phyloP scores from a whole-genome alignment of 2,797 vertebrate species.

The Siniperca obscura region DNA sequence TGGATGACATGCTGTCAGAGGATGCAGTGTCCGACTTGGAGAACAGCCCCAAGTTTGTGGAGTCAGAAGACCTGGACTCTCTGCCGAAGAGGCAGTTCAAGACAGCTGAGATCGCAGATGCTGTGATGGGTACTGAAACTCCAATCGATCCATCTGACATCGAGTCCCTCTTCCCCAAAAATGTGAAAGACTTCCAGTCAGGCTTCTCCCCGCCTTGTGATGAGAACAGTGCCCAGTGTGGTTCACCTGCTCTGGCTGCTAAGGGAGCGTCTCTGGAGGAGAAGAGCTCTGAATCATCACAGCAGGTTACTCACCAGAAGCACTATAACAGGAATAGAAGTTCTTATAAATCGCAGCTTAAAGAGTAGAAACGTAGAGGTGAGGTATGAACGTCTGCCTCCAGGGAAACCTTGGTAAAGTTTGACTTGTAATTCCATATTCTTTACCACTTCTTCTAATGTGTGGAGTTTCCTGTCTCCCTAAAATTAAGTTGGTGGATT shows the following conservation, averaged over 20 bases:
- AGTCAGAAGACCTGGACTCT: conserved; percentile 69
- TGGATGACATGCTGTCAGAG: conserved; percentile 62
- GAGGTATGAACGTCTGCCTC: neutral
- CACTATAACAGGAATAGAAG: neutral
- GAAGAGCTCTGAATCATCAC: conserved; percentile 46
- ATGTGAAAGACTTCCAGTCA: conserved; percentile 71
- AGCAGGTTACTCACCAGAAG: conserved; percentile 62
- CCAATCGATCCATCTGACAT: conserved; percentile 78
- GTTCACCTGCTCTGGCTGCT: conserved; percentile 14
- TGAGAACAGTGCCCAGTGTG: conserved; percentile 64
- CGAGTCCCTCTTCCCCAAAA: conserved; percentile 87
- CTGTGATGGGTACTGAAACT: conserved; percentile 84
- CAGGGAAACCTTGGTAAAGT: neutral
- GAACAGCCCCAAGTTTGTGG: conserved; percentile 76
- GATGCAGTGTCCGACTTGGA: conserved; percentile 61
- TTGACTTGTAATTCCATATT: neutral
- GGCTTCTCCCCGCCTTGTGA: conserved; percentile 79
- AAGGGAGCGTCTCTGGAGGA: conserved; percentile 32
- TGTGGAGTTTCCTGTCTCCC: neutral
- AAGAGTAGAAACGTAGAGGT: neutral
- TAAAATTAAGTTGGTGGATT: neutral
- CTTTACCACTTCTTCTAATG: neutral
- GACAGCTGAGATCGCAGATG: conserved; percentile 89
- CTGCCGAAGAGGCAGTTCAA: conserved; percentile 83
- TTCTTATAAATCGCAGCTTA: neutral